Conservation (phyloP, 2,888 invertebrate genomes). For the Dicycla oo region DNA sequence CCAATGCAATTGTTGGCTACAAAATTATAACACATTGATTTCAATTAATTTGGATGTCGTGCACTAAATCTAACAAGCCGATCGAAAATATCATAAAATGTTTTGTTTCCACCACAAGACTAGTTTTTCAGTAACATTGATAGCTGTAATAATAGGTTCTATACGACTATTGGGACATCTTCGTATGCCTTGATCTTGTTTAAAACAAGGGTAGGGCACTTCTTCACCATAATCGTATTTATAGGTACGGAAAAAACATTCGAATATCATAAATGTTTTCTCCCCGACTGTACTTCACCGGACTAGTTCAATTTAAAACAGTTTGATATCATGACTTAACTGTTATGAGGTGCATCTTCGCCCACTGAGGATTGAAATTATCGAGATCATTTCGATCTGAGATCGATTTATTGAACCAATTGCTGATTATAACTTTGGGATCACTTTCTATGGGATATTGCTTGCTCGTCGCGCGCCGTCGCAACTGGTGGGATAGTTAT, state of each 20-base stretch:
- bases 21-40: neutral
- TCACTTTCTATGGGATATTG: conserved; percentile 16
- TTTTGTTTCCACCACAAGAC: neutral
- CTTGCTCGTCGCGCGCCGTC: too few relatives aligned
- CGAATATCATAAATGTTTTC: conserved; percentile 49
- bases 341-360: conserved; percentile 47
- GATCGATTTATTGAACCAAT: conserved; percentile 31
- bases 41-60: neutral
- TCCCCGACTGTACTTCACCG: conserved; percentile 54
- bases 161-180: neutral
- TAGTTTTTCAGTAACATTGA: neutral
- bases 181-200: neutral
- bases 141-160: neutral
- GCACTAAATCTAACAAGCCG: neutral
- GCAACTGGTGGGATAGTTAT: neutral
- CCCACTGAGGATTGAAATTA: conserved; percentile 36
- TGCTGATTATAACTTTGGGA: neutral
- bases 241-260: neutral
- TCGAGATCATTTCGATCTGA: conserved; percentile 21
- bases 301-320: conserved; percentile 57
- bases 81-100: neutral
- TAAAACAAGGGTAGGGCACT: neutral
- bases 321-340: conserved; percentile 63
- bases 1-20: neutral
- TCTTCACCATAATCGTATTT: neutral